Percentiles rank a stretch among this genome's conserved stretches.
Evolutionary conservation across 2,888 invertebrate genomes (phyloP).

Genomic region (Xestoiulus laeticollis): DNA sequence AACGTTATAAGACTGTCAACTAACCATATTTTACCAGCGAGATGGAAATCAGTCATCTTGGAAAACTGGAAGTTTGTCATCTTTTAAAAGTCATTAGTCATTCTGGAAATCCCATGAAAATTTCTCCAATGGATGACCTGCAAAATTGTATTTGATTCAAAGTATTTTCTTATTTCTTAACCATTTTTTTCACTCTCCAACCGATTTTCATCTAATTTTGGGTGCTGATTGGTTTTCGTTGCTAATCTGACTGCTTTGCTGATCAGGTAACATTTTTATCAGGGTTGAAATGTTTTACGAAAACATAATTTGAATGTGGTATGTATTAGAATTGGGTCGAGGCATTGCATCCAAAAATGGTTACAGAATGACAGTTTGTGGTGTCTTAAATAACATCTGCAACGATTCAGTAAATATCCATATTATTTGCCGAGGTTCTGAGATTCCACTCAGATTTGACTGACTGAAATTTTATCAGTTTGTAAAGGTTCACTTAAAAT

Average conservation of each 20-base stretch:
- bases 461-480: no score
- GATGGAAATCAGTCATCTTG: not conserved
- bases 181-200: not conserved
- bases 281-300: not conserved
- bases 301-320: not conserved
- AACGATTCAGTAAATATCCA: no score
- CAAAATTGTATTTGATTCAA: not conserved
- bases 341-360: not conserved
- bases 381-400: no score
- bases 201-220: not conserved
- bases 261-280: not conserved
- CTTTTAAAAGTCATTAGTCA: not conserved
- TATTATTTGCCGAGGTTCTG: no score
- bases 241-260: not conserved
- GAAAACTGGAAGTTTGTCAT: not conserved
- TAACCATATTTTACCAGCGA: not conserved
- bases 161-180: not conserved
- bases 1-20: slow-evolving; percentile 1
- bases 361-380: not conserved
- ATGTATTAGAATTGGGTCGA: not conserved
- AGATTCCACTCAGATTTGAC: no score
- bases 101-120: not conserved
- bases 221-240: not conserved
- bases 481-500: not conserved
- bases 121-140: not conserved